These are phyloP conservation scores for Ormyrus nitidulus DNA, from an alignment of 2,888 invertebrate species.

Conservation along the genomic window DNA sequence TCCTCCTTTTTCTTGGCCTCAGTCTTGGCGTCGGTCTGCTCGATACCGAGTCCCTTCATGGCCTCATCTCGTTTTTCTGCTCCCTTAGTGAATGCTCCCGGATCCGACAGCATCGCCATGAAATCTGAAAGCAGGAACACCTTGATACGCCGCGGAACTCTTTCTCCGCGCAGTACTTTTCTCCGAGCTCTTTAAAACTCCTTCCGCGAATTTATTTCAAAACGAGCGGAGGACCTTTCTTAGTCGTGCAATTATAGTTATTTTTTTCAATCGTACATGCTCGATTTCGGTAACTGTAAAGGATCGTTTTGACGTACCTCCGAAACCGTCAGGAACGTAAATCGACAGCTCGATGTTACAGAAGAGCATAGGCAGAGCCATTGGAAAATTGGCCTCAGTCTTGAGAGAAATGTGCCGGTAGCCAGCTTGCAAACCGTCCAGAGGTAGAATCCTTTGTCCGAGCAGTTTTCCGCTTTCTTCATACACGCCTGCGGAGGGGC, in stretches of 20 bases:
- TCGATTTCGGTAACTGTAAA: too few relatives aligned
- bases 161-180: neutral
- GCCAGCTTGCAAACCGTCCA: slow-evolving; percentile 83
- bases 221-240: too few relatives aligned
- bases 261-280: too few relatives aligned
- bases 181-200: neutral
- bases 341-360: slow-evolving; percentile 83
- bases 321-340: slow-evolving; percentile 84
- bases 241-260: too few relatives aligned
- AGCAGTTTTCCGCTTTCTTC: slow-evolving; percentile 84
- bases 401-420: slow-evolving; percentile 83
- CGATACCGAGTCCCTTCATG: slow-evolving; percentile 83
- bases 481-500: slow-evolving; percentile 76
- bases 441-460: slow-evolving; percentile 83
- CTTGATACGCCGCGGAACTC: slow-evolving; percentile 16
- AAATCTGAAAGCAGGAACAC: slow-evolving; percentile 81
- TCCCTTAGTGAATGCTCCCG: slow-evolving; percentile 84
- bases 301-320: slow-evolving; percentile 74
- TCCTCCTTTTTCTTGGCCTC: slow-evolving; percentile 73
- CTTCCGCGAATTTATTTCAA: slow-evolving; percentile 26
- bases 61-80: slow-evolving; percentile 81
- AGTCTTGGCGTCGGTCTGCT: slow-evolving; percentile 75
- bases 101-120: slow-evolving; percentile 98
- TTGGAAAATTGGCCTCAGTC: slow-evolving; percentile 84
- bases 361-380: slow-evolving; percentile 83